Percentiles rank a stretch among this genome's conserved stretches.
phyloP scores from a whole-genome alignment of 30 jellyfish, hydroid and myxozoan species.

The Sanderia malayensis region DNA sequence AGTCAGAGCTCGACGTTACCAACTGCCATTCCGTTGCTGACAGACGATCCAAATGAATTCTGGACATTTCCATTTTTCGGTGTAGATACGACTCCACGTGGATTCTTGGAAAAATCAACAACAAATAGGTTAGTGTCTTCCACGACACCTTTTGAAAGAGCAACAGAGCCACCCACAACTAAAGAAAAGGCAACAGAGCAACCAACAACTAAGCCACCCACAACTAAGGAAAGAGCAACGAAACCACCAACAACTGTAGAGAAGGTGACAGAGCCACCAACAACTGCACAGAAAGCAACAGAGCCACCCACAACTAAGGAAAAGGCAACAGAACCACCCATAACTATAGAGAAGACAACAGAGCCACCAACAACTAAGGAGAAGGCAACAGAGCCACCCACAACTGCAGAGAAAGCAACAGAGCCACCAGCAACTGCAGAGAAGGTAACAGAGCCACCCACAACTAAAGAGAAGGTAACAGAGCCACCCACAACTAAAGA shows the following conservation, averaged over 20 bases:
- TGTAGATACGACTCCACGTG: background rate
- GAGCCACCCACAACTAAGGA: background rate
- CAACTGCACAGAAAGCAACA: background rate
- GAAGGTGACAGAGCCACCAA: background rate
- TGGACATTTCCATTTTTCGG: background rate
- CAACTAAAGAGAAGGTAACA: background rate
- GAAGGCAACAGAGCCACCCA: background rate
- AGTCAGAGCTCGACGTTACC: conserved; percentile 1
- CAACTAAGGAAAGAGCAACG: background rate
- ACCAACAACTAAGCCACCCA: background rate
- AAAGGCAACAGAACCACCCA: background rate
- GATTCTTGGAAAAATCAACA: background rate
- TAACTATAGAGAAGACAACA: background rate
- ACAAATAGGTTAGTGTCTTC: background rate
- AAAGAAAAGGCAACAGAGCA: background rate
- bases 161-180: background rate
- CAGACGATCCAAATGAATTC: conserved; percentile 17
- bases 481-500: background rate
- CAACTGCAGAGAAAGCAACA: background rate
- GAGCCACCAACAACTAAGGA: background rate
- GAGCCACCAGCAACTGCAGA: background rate
- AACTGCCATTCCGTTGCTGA: conserved; percentile 13
- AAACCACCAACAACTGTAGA: background rate
- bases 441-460: background rate
- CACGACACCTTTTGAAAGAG: background rate